Evolutionary conservation across 2,113 vertebrate genomes (phyloP).

Genomic region (Aegithalos caudatus): DNA sequence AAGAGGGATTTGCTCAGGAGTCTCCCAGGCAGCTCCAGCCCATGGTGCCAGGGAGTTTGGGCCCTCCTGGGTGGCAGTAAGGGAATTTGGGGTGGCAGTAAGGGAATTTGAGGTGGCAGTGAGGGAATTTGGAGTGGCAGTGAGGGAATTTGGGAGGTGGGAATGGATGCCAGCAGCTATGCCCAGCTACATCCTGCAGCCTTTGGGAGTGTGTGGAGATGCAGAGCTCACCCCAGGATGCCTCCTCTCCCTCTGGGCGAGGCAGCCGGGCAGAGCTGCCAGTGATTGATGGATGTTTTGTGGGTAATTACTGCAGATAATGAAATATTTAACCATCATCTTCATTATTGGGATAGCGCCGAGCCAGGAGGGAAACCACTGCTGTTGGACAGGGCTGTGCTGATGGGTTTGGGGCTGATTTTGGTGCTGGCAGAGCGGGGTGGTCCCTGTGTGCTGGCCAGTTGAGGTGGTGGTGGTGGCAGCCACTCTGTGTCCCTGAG

Average conservation of each 20-base stretch:
- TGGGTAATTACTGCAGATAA: slow-evolving; percentile 41
- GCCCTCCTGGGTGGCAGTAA: background rate
- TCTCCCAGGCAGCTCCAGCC: background rate
- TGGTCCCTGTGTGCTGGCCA: fast-evolving
- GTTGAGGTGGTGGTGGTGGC: background rate
- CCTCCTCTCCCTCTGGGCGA: background rate
- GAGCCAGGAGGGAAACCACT: background rate
- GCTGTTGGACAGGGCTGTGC: background rate
- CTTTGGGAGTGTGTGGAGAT: background rate
- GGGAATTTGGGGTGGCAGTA: background rate
- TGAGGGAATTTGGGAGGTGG: background rate
- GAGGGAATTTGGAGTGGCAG: background rate
- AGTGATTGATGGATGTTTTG: background rate
- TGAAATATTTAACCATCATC: slow-evolving; percentile 29
- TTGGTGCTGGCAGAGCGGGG: background rate
- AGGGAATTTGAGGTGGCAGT: background rate
- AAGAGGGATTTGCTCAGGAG: background rate
- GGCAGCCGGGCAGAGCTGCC: background rate
- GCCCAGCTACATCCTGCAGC: background rate
- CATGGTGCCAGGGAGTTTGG: fast-evolving
- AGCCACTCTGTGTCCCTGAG: background rate
- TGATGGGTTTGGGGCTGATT: background rate
- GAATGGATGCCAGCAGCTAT: background rate
- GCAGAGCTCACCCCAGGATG: background rate
- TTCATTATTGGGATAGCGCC: background rate